These are phyloP conservation scores for Reticulitermes speratus DNA, from an alignment of 1,140 invertebrate species.

Conservation along the genomic window DNA sequence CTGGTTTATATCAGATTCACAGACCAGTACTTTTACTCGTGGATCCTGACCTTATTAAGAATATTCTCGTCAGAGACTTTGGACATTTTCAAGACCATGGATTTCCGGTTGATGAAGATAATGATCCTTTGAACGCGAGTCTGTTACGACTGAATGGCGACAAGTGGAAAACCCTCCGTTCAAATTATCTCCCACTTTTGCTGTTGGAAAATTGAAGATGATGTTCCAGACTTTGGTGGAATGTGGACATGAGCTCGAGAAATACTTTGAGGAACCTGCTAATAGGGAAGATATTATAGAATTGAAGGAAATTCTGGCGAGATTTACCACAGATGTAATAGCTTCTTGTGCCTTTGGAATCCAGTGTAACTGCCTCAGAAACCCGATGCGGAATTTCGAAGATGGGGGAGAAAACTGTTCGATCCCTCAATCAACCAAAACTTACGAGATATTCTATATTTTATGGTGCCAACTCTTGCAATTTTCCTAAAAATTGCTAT, in stretches of 20 bases:
- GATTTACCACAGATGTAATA: constrained; percentile 57
- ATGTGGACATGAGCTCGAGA: constrained; percentile 47
- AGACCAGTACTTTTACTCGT: neutral
- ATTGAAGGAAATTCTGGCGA: constrained; percentile 50
- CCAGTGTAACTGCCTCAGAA: constrained; percentile 52
- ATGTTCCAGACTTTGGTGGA: constrained; percentile 43
- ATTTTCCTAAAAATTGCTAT: neutral
- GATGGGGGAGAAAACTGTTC: constrained; percentile 48
- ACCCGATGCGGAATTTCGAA: constrained; percentile 52
- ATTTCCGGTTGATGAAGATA: constrained; percentile 40
- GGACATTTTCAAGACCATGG: constrained; percentile 48
- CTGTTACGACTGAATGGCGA: constrained; percentile 39
- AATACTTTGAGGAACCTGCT: constrained; percentile 42
- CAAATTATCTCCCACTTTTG: constrained; percentile 45
- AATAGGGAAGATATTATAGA: constrained; percentile 47
- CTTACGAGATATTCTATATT: neutral
- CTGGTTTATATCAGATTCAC: neutral
- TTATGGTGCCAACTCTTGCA: constrained; percentile 16
- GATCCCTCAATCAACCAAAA: constrained; percentile 31
- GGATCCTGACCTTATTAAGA: constrained; percentile 51
- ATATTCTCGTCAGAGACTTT: constrained; percentile 53
- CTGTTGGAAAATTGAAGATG: constrained; percentile 42
- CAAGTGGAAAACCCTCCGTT: constrained; percentile 44
- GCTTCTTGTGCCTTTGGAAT: constrained; percentile 60
- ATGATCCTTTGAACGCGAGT: constrained; percentile 38